Percentiles rank a stretch among this genome's conserved stretches.
These are phyloP conservation scores for Aldrovandia affinis DNA, from an alignment of 2,797 vertebrate genomes.

Conservation along the genomic window DNA sequence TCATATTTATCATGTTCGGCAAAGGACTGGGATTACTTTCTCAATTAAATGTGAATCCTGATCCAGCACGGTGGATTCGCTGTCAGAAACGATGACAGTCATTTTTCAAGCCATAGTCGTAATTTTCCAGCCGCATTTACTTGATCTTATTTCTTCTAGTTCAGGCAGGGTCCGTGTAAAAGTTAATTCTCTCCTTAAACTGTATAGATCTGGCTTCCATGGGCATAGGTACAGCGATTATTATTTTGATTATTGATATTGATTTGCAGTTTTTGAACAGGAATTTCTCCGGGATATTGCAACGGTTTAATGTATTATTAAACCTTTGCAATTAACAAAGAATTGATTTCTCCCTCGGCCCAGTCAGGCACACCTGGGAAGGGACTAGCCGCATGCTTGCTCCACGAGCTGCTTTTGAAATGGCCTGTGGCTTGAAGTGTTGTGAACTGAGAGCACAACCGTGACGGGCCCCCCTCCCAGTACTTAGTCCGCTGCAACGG, in stretches of 20 bases:
- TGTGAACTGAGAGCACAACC: neutral
- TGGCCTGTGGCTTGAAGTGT: neutral
- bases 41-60: neutral
- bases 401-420: neutral
- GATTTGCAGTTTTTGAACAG: conserved; percentile 4
- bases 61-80: neutral
- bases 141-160: neutral
- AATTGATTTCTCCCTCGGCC: neutral
- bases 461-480: neutral
- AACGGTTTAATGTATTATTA: conserved; percentile 9
- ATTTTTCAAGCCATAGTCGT: too few relatives aligned
- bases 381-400: neutral
- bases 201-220: neutral
- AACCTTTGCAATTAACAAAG: neutral
- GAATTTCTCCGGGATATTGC: neutral
- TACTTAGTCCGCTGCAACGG: neutral
- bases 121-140: neutral
- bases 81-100: too few relatives aligned
- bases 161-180: neutral
- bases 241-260: conserved; percentile 22
- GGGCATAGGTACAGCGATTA: neutral
- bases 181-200: conserved; percentile 20
- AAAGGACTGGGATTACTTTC: neutral
- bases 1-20: neutral
- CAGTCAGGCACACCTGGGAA: neutral